Percentiles rank a stretch among this genome's conserved stretches.
Conservation (phyloP, 1,140 invertebrate species). For the Sweltsa coloradensis region DNA sequence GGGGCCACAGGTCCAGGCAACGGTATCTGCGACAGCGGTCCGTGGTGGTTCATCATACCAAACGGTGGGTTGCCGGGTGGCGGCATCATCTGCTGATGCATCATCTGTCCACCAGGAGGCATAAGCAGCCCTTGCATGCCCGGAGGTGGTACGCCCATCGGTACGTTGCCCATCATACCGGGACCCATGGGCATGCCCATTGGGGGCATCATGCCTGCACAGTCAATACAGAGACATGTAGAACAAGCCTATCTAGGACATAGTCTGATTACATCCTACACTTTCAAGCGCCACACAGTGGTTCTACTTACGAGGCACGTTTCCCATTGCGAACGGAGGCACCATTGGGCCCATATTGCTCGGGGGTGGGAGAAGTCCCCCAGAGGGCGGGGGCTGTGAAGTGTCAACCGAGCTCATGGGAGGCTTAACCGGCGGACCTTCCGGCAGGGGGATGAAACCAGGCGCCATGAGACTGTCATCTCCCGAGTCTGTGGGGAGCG, state of each 20-base stretch:
- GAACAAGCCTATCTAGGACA: background rate
- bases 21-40: conserved; percentile 31
- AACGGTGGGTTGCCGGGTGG: conserved; percentile 33
- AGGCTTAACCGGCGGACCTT: conserved; percentile 13
- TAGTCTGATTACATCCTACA: background rate
- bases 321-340: conserved; percentile 35
- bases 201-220: conserved; percentile 17
- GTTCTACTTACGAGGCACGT: conserved; percentile 34
- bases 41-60: conserved; percentile 14
- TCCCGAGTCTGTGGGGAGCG: background rate
- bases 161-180: conserved; percentile 41
- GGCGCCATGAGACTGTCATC: conserved; percentile 15
- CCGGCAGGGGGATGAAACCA: conserved; percentile 23
- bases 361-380: conserved; percentile 19
- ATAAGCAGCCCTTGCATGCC: conserved; percentile 36
- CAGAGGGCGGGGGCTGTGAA: conserved; percentile 45
- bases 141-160: conserved; percentile 49
- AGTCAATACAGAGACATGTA: background rate
- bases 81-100: conserved; percentile 34
- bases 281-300: background rate
- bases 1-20: conserved; percentile 30
- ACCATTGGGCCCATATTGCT: conserved; percentile 28
- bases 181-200: conserved; percentile 38
- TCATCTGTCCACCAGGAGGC: conserved; percentile 23
- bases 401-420: conserved; percentile 35